phyloP scores from a whole-genome alignment of 2,797 vertebrate genomes.

The Tympanoctomys barrerae region DNA sequence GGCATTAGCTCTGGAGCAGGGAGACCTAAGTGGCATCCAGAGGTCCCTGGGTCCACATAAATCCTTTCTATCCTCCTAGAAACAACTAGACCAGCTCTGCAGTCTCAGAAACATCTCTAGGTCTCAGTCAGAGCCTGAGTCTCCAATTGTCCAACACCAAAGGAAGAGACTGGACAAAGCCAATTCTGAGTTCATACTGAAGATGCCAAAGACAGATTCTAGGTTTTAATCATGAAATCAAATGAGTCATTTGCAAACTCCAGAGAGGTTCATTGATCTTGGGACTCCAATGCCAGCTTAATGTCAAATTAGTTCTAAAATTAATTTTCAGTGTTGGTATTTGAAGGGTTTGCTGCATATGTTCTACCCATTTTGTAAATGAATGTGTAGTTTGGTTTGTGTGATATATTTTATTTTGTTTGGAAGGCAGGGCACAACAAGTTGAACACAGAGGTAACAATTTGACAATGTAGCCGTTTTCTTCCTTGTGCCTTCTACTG shows the following conservation, averaged over 20 bases:
- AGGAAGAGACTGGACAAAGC: not conserved
- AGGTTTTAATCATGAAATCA: not conserved
- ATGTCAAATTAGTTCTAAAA: not conserved
- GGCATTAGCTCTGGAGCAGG: not conserved
- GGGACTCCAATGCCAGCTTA: not conserved
- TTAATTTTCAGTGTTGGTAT: not conserved
- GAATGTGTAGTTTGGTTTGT: not conserved
- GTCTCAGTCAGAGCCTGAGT: not conserved
- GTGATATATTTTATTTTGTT: not conserved
- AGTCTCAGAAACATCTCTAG: not conserved
- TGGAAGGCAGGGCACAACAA: not conserved
- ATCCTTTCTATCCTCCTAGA: not conserved
- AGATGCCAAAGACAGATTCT: not conserved
- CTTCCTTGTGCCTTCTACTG: not conserved
- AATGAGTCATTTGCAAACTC: not conserved
- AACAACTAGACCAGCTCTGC: not conserved
- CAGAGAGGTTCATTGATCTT: no score
- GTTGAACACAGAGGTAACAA: not conserved
- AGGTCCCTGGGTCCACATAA: not conserved
- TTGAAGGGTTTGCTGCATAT: not conserved
- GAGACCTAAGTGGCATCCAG: not conserved
- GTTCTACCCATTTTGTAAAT: not conserved
- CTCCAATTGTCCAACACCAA: not conserved
- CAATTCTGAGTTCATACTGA: no score
- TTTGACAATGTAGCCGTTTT: not conserved